A percentile compares a stretch with the other conserved stretches of the same genome.
Conservation (phyloP, 1,140 invertebrate species). For the Ylistrum balloti region DNA sequence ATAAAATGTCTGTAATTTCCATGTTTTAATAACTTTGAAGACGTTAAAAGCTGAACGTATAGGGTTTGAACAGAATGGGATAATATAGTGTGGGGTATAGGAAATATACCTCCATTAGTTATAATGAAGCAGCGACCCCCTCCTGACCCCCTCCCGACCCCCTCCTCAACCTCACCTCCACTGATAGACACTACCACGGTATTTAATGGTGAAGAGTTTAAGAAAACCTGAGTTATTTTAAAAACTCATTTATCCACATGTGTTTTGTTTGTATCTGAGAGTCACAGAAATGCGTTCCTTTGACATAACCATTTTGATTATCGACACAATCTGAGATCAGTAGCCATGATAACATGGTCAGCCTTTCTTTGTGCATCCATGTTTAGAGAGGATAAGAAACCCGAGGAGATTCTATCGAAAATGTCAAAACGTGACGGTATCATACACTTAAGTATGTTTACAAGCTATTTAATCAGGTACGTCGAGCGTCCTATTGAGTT, state of each 20-base stretch:
- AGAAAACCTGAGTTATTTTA: background rate
- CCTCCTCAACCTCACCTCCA: too few relatives aligned
- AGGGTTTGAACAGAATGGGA: too few relatives aligned
- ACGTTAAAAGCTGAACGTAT: too few relatives aligned
- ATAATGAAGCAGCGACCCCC: too few relatives aligned
- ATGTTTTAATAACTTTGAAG: too few relatives aligned
- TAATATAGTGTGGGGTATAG: too few relatives aligned
- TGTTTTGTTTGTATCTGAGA: background rate
- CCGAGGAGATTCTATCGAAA: conserved; percentile 22
- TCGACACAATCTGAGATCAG: background rate
- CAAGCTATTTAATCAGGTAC: background rate
- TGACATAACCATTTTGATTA: background rate
- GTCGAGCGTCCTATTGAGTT: background rate
- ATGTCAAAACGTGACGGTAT: background rate
- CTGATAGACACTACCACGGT: too few relatives aligned
- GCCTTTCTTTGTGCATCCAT: background rate
- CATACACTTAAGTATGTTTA: background rate
- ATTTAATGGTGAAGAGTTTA: too few relatives aligned
- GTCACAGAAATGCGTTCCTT: background rate
- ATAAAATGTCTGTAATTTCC: too few relatives aligned
- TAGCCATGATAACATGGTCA: background rate
- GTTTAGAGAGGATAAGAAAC: background rate
- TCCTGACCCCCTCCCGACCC: too few relatives aligned
- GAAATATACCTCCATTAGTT: too few relatives aligned
- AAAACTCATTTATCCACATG: background rate